phyloP scores from a whole-genome alignment of 2,888 invertebrate genomes.

The Plagodis pulveraria region DNA sequence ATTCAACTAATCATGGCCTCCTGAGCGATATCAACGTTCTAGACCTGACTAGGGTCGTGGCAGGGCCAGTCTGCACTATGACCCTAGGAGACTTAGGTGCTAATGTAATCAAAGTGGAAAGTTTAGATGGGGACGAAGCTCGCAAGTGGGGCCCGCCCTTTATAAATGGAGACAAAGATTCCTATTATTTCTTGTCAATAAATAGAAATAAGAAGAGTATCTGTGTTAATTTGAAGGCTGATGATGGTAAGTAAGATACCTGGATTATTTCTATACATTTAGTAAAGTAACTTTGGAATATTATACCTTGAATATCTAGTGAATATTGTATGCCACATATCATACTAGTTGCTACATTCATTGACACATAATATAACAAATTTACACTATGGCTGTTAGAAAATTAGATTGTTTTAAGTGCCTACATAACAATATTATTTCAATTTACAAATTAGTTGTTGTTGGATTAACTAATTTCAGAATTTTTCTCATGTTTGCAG shows the following conservation, averaged over 20 bases:
- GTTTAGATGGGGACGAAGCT: conserved; percentile 93
- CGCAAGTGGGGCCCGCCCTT: conserved; percentile 98
- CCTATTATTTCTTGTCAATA: conserved; percentile 93
- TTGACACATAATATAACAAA: no score
- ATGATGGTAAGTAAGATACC: conserved; percentile 78
- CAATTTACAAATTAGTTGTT: neutral
- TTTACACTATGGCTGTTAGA: no score
- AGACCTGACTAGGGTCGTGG: conserved; percentile 94
- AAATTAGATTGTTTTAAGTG: no score
- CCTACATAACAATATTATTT: no score
- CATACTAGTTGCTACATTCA: no score
- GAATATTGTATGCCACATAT: no score
- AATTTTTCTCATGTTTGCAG: conserved; percentile 51
- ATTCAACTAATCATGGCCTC: conserved; percentile 79
- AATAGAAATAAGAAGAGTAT: conserved; percentile 98
- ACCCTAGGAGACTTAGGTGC: conserved; percentile 96
- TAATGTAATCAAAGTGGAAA: conserved; percentile 96
- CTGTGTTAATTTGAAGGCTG: conserved; percentile 92
- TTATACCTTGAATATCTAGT: no score
- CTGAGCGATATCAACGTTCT: conserved; percentile 89
- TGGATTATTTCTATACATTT: neutral
- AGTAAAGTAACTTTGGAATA: neutral
- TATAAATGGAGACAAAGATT: conserved; percentile 85
- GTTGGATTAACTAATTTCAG: no score
- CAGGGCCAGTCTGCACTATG: conserved; percentile 98